Percentiles rank a stretch among this genome's conserved stretches.
Conservation (phyloP, 2,113 vertebrate genomes). For the cattle (Bos taurus) region DNA sequence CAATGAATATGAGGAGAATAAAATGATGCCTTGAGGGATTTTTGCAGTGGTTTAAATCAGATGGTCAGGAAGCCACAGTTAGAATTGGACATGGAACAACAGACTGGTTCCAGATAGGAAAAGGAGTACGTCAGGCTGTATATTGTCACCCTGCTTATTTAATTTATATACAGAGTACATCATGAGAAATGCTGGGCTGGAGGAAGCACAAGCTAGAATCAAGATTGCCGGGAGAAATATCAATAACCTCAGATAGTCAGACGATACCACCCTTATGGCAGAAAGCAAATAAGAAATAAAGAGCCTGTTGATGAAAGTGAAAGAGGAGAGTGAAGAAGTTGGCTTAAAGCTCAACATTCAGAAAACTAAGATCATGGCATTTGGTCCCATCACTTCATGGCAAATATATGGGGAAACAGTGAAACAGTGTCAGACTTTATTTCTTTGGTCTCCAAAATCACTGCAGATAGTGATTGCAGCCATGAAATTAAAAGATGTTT, state of each 20-base stretch:
- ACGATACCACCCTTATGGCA: background rate
- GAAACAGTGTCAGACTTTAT: background rate
- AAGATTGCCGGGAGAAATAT: background rate
- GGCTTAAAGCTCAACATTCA: background rate
- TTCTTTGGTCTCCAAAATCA: background rate
- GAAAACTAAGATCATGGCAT: background rate
- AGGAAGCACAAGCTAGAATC: background rate
- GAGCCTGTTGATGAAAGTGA: background rate
- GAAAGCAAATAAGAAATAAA: background rate
- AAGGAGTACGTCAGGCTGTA: background rate
- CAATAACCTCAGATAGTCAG: background rate
- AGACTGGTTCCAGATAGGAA: background rate
- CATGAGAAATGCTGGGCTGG: background rate
- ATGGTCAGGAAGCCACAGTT: background rate
- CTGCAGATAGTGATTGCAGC: background rate
- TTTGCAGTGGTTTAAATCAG: background rate
- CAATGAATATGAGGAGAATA: background rate
- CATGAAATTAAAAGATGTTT: background rate
- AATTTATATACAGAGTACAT: background rate
- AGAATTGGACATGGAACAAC: background rate
- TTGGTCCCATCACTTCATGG: background rate
- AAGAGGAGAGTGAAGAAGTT: background rate
- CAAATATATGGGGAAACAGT: background rate
- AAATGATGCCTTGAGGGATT: background rate
- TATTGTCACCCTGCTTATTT: background rate